Evolutionary conservation across 2,888 invertebrate species (phyloP).

Genomic region (Acanthosepion esculentum): DNA sequence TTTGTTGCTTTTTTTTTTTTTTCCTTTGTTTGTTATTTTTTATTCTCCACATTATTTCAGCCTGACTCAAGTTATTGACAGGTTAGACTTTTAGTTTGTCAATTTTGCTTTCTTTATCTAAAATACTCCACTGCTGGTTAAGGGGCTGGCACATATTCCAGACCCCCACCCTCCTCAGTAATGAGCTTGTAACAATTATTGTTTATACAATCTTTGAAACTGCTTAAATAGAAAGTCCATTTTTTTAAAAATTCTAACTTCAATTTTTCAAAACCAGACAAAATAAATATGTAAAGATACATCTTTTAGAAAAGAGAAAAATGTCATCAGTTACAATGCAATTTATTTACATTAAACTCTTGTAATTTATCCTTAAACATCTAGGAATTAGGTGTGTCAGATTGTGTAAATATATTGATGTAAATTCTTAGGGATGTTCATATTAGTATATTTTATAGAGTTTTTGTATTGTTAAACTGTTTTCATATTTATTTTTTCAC

Average conservation of each 20-base stretch:
- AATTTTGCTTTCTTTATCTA: slow-evolving; percentile 5
- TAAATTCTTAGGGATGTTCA: no score
- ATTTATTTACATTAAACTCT: no score
- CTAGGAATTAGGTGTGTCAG: no score
- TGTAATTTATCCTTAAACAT: no score
- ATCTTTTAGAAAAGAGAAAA: no score
- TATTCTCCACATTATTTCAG: slow-evolving; percentile 42
- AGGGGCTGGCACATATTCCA: neutral
- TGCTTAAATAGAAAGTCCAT: no score
- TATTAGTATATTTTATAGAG: no score
- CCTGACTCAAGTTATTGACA: slow-evolving; percentile 37
- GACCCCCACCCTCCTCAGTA: neutral
- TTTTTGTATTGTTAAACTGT: no score
- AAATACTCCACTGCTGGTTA: neutral
- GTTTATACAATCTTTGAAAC: neutral
- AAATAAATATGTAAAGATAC: no score
- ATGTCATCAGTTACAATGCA: no score
- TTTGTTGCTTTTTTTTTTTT: neutral
- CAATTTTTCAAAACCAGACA: neutral
- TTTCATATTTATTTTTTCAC: no score
- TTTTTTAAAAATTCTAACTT: neutral
- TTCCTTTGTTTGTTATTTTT: neutral
- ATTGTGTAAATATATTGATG: no score
- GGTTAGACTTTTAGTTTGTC: slow-evolving; percentile 43
- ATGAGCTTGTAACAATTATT: neutral